Evolutionary conservation across 2,113 vertebrate species (phyloP).

Genomic region (Crypturellus undulatus): DNA sequence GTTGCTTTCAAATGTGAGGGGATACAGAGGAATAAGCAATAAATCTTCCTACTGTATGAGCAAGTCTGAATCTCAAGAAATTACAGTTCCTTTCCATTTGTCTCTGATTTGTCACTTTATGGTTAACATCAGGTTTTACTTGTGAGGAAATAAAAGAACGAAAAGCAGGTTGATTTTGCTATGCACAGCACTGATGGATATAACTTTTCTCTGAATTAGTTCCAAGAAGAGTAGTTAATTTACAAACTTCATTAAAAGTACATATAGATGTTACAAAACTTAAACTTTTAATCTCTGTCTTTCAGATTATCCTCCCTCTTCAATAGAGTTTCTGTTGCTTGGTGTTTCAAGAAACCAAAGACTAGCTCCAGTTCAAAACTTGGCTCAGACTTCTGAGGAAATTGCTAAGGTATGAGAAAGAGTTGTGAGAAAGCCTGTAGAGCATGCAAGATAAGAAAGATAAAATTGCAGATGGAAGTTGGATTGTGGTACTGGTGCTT

Average conservation of each 20-base stretch:
- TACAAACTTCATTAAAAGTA: neutral
- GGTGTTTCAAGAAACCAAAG: neutral
- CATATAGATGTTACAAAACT: neutral
- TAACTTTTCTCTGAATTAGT: neutral
- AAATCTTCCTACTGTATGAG: neutral
- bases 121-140: neutral
- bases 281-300: neutral
- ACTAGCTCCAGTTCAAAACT: neutral
- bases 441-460: neutral
- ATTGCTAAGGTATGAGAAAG: neutral
- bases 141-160: neutral
- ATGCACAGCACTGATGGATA: neutral
- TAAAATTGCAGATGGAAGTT: neutral
- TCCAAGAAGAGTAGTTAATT: neutral
- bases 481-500: neutral
- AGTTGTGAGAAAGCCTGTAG: neutral
- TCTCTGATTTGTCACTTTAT: neutral
- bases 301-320: neutral
- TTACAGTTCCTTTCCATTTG: neutral
- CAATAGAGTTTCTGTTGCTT: neutral
- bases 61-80: neutral
- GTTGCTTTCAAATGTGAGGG: neutral
- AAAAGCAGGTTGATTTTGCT: neutral
- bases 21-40: neutral
- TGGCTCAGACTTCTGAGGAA: slow-evolving; percentile 1